These are phyloP conservation scores for Ahaetulla prasina DNA, from an alignment of 2,113 vertebrate species.

Conservation along the genomic window DNA sequence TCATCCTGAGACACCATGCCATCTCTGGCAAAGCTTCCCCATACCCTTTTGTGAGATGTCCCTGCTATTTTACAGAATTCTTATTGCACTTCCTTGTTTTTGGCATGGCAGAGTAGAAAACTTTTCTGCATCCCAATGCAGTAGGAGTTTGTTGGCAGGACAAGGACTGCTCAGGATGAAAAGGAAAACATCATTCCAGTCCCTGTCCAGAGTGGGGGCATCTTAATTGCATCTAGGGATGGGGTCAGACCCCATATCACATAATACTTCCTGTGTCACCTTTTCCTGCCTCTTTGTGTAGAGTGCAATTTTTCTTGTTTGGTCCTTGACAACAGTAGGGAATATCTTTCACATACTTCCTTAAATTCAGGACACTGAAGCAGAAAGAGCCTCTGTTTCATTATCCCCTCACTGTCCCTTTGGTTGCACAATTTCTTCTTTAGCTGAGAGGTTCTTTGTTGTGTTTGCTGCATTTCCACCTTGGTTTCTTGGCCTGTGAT, in stretches of 20 bases:
- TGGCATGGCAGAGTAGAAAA: conserved; percentile 1
- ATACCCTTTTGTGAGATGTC: conserved; percentile 13
- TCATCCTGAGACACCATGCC: not conserved
- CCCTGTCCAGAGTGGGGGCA: not conserved
- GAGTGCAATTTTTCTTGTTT: not conserved
- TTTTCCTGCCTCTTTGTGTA: not conserved
- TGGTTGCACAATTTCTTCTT: not conserved
- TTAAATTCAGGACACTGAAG: not conserved
- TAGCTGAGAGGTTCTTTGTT: not conserved
- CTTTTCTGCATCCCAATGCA: conserved; percentile 17
- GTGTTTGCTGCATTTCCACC: not conserved
- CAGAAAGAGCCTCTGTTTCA: conserved; percentile 13
- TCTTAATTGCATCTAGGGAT: not conserved
- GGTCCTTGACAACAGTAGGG: not conserved
- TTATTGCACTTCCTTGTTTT: conserved; percentile 19
- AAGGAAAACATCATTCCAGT: conserved; percentile 4
- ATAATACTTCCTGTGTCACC: not conserved
- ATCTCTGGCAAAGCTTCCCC: not conserved
- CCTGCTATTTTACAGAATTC: conserved; percentile 4
- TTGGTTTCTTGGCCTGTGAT: not conserved
- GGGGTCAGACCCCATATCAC: not conserved
- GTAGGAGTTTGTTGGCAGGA: conserved; percentile 25
- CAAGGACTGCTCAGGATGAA: conserved; percentile 22
- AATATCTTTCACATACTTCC: not conserved
- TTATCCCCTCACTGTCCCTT: not conserved